Base-by-base conservation (phyloP, 1,140 invertebrate genomes). In the Anoplolepis gracilipes region DNA sequence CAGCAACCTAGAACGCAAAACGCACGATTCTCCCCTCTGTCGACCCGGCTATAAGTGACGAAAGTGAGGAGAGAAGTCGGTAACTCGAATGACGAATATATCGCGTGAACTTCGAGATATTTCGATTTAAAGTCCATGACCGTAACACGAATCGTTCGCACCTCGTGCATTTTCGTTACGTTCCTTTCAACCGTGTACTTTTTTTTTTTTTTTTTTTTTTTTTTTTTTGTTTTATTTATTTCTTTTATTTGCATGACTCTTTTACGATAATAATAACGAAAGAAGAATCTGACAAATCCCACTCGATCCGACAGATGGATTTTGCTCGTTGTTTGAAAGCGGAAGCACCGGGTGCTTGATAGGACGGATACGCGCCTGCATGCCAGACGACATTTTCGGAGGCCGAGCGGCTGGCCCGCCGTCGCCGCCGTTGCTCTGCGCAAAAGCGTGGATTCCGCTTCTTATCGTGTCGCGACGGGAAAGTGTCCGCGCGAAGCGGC, bases 381-480 rank as follows among this genome's bases (percentile, higher is more conserved):
- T 65, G 86, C 87, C 92, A 91, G 90, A 92, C 92, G 92, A 92
- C 91, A 90, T 92, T 91, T 92, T 92, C 90, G 86, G 87, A 91
- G 79, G 67, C 86, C 81, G 65, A 92, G 88, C 87, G 87, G 78
- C 86, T 86, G 90, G 70, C 87, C 79, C 62, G 77, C 59, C 55
- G 64, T 57, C 57, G 81, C 46, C 46, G 46, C 46, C 13, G 46
- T 90, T 88, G 72, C 87, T 92, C 90, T 92, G 91, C 92, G 92
- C 92, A 92, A 92, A 91, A 89, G 88, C 88, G 65, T 67, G 75
- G 77, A 81, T 72, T 59, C 46, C 49, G 78, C 33, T 77, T 53
- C 75, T 86, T 85, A 81, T 81, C 81, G 85, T 82, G 87, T 89
- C 87, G 84, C 65, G 85, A 88, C 64, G 87, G 69, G 33, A 89